A percentile compares a stretch with the other conserved stretches of the same genome.
phyloP scores from a whole-genome alignment of 30 jellyfish, hydroid and myxozoan species.

The Aurelia aurita region DNA sequence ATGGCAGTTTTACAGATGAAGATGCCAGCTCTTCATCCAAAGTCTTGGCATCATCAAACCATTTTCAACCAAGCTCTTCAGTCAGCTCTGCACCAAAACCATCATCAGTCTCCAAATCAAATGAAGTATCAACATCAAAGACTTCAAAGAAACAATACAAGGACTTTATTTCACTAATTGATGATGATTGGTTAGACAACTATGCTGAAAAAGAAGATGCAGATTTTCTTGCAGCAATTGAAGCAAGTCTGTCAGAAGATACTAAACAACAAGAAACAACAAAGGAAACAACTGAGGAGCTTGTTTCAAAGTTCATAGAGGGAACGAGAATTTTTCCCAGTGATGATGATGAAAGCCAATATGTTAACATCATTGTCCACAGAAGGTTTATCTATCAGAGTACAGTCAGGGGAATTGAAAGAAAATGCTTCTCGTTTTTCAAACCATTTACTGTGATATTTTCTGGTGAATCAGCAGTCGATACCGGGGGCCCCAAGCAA shows the following conservation, averaged over 20 bases:
- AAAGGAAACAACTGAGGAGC: constrained; percentile 32
- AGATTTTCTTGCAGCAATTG: constrained; percentile 38
- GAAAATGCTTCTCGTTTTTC: constrained; percentile 18
- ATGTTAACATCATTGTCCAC: constrained; percentile 43
- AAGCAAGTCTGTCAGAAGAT: constrained; percentile 42
- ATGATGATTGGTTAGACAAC: constrained; percentile 30
- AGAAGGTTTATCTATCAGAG: constrained; percentile 43
- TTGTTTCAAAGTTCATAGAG: constrained; percentile 27
- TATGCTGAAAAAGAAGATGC: constrained; percentile 39
- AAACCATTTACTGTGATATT: constrained; percentile 38
- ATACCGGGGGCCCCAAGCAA: constrained; percentile 47
- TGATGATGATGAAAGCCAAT: constrained; percentile 41
- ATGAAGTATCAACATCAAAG: no score
- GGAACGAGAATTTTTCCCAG: constrained; percentile 30
- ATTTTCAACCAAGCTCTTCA: constrained; percentile 24
- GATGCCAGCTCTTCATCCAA: constrained; percentile 5
- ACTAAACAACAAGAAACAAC: neutral
- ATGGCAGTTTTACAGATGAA: constrained; percentile 22
- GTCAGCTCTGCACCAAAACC: constrained; percentile 23
- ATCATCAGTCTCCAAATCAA: constrained; percentile 8
- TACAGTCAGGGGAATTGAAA: constrained; percentile 28
- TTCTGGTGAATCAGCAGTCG: constrained; percentile 45
- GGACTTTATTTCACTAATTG: constrained; percentile 22
- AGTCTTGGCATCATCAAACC: constrained; percentile 15
- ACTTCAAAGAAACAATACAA: constrained; percentile 5